phyloP scores from a whole-genome alignment of 2,797 vertebrate species.

The Crax fasciolata region DNA sequence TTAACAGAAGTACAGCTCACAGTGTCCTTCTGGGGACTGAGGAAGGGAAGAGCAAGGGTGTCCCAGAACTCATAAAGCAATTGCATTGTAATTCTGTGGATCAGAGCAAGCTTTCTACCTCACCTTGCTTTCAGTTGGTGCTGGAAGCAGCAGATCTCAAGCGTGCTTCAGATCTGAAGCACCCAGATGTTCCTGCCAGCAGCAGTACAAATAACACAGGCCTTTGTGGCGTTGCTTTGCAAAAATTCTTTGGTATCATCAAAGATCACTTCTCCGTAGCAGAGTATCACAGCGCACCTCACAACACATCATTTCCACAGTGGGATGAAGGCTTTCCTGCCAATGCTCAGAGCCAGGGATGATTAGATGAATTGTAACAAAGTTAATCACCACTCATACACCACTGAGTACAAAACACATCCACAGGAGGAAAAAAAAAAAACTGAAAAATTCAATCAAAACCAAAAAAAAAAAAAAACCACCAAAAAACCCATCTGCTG shows the following conservation, averaged over 20 bases:
- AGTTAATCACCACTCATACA: neutral
- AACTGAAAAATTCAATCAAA: too few species aligned
- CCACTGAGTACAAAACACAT: fast-evolving
- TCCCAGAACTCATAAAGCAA: neutral
- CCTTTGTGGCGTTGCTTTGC: neutral
- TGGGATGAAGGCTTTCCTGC: neutral
- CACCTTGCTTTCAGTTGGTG: neutral
- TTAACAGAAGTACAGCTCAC: neutral
- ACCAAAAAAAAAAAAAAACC: neutral
- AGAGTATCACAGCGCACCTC: neutral
- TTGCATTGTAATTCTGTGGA: neutral
- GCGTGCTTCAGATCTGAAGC: neutral
- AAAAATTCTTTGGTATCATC: constrained; percentile 5
- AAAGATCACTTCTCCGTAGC: neutral
- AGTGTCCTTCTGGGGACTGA: neutral
- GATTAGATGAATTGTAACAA: neutral
- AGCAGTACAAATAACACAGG: neutral
- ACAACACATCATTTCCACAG: neutral
- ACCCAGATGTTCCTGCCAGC: neutral
- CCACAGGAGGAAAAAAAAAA: neutral
- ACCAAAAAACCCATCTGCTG: neutral
- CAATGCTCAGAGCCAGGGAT: neutral
- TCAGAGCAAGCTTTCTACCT: neutral
- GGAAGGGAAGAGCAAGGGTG: neutral
- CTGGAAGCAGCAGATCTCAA: neutral